Base-by-base conservation (phyloP, 2,113 vertebrate genomes). In the Hepsetus odoe region DNA sequence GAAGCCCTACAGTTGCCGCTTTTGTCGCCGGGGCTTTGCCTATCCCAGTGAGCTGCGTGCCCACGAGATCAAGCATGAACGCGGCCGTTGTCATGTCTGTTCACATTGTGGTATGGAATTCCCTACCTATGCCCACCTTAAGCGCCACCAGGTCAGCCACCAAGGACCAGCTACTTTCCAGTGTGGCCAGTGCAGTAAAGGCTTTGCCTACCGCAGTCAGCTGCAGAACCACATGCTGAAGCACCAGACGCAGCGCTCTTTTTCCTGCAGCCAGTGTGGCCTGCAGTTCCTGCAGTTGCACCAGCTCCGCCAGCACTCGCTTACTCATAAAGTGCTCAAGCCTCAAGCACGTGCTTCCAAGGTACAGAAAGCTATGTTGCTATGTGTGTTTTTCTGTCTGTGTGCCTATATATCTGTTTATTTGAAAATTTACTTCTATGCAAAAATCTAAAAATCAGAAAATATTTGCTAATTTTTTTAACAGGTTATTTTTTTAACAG, bases 241-340 rank as follows among this genome's bases (percentile, higher is more conserved):
- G 89, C 97, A 99, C 88, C 96, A 98, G 94, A 95, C 96, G 18
- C 95, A 96, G 24, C 91, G 97, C 86, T 97, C 97, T 68, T 98
- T 97, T 13, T 96, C 96, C 87, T 99, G 97, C 91, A 95, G 95
- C 0, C 96, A 98, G 89, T 99, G 97, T 0, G 97, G 97, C 85
- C 95, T 98, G 93, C 97, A 98, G 90, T 99, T 99, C 86, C 94
- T 95, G 89, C 97, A 98, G 94, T 94, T 98, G 80, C 96, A 98
- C 89, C 97, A 98, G 89, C 95, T 99, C 71, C 97, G 97, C 80
- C 97, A 99, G 88, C 97, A 99, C 80, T 95, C 96, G 0, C 95
- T 99, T 83, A 98, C 97, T 0, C 97, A 99, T 91, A 99, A 92
- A 89, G 89, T 91, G 90, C 80, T 14, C n/a, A 85, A 69, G 28